These are phyloP conservation scores for Ectropis grisescens DNA, from an alignment of 1,140 invertebrate genomes.

Conservation along the genomic window DNA sequence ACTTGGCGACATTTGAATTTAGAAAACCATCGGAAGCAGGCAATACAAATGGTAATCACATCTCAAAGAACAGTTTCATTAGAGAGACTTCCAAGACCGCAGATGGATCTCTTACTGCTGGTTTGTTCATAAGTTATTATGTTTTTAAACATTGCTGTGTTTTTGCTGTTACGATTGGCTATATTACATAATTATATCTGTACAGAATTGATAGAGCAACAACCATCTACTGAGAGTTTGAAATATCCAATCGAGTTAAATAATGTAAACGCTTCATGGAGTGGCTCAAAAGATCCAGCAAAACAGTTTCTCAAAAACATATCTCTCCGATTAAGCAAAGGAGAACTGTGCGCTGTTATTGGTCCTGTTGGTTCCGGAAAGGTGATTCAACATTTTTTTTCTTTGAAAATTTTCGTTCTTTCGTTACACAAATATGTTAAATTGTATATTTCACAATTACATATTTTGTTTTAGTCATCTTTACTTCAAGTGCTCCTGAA, in stretches of 20 bases:
- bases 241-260: conserved; percentile 60
- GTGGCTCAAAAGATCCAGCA: conserved; percentile 35
- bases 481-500: conserved; percentile 79
- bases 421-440: no score
- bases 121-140: no score
- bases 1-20: background rate
- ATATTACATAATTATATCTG: no score
- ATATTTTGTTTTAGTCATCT: conserved; percentile 71
- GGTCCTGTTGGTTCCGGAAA: conserved; percentile 87
- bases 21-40: no score
- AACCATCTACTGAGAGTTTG: conserved; percentile 9
- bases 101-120: no score
- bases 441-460: no score
- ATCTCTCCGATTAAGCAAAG: conserved; percentile 72
- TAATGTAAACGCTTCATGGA: conserved; percentile 74
- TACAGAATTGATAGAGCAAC: background rate
- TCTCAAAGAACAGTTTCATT: no score
- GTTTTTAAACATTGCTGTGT: no score
- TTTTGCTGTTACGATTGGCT: no score
- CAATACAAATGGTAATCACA: background rate
- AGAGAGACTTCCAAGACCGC: no score
- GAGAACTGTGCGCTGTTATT: conserved; percentile 80
- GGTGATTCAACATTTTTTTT: no score
- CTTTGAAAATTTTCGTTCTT: no score
- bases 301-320: conserved; percentile 75